Base-by-base conservation (phyloP, 2,113 vertebrate genomes). In the Lagopus leucura region DNA sequence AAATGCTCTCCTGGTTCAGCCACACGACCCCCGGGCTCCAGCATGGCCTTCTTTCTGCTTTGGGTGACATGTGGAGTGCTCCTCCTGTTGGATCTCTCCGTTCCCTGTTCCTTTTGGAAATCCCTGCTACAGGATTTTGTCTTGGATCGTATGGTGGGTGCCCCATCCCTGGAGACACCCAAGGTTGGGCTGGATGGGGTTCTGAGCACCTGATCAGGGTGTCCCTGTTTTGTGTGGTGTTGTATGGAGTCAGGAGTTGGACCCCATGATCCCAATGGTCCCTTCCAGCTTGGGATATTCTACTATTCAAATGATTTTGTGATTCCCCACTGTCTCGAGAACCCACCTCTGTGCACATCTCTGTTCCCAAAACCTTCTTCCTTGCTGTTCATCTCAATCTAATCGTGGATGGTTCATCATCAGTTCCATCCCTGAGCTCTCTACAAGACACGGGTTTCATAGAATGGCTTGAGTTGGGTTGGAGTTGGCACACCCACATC, bases 1-100 rank as follows among this genome's bases (percentile, higher is more conserved):
- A 32, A 58, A n/a, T 28, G 95, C 86, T 72, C 83, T 82, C 89
- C 1, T 24, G 17, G 74, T 63, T 55, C 92, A 91, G 87, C 74
- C 57, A 32, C 64, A 32, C 42, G 88, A 50, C 90, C 77, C 32
- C 47, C 0, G 2, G 15, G 40, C 5, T 20, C 65, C 60, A 12
- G 72, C 38, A 2, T 6, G 52, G 78, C 15, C 40, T 84, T 9
- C 80, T 67, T 84, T 9, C 80, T 67, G 83, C 90, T 75, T 15
- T n/a, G 72, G 43, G 20, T 61, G 70, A 4, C 52, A 24, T 3
- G 27, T 7, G 47, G 6, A n/a, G n/a, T 5, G 11, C 22, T 38
- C 64, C 63, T 28, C 13, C 28, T 61, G n/a, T 83, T 10, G 58
- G 58, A 4, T n/a, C 70, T 15, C 0, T 21, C 50, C 34, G n/a